Evolutionary conservation across 2,888 invertebrate species (phyloP), one percentile per base, ranked within the genome.

Genomic region (Chaitophorus viminalis): DNA sequence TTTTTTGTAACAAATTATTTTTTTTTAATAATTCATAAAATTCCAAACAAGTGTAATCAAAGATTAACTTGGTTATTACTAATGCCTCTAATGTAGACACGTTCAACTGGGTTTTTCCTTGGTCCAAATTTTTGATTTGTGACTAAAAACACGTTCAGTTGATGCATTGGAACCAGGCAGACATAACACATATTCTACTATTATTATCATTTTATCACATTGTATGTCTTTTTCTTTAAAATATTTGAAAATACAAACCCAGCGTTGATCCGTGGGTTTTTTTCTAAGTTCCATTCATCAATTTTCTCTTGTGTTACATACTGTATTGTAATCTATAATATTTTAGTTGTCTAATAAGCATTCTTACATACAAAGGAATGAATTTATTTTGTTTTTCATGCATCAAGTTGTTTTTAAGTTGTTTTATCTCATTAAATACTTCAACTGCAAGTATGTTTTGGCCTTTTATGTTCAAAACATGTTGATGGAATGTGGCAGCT

Each of bases 351-450:
- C 36, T 39, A 39, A 39, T 39, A 39, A 39, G 36, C 36, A 39
- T 39, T 39, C 36, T 39, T 39, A 39, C 6, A 39, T 3, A 39
- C 6, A 39, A 39, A 25, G 83, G 83, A 72, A 72, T 74, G 52
- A 83, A 83, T 33, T 39, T 31, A 72, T 46, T 83, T 72, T 74
- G 72, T 29, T 72, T 72, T 72, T 68, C 46, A 74, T 74, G 33
- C 70, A n/a, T 70, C 31, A 83, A 72, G 39, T 70, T 83, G 29
- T 74, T 74, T 54, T 72, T 52, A 74, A 74, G 74, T 93, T 86
- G n/a, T 68, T 46, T 79, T 31, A 74, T 74, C 68, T 81, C 52
- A 54, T 65, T 54, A 39, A 39, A 39, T 39, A 39, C 36, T 39
- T 39, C 36, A 39, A 39, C 36, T 39, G 60, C 86, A 86, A 68